phyloP scores from a whole-genome alignment of 2,113 vertebrate genomes.

The Deroptyus accipitrinus region DNA sequence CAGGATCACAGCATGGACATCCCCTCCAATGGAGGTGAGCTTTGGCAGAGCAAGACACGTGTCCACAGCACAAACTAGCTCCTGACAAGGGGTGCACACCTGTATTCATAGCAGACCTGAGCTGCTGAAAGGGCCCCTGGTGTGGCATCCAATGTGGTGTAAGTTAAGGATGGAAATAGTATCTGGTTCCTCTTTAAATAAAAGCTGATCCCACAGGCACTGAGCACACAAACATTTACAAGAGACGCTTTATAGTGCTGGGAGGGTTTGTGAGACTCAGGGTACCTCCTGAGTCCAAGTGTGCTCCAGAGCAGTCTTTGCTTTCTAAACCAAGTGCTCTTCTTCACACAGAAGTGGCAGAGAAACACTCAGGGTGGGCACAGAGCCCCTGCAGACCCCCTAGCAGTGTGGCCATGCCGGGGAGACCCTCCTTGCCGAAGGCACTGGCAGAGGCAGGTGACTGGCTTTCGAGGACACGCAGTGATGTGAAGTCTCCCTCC shows the following conservation, averaged over 20 bases:
- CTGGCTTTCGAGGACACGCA: not conserved
- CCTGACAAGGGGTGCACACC: not conserved
- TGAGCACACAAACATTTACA: not conserved
- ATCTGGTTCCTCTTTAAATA: not conserved
- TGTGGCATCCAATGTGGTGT: not conserved
- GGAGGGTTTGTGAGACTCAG: not conserved
- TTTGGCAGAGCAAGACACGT: accelerated
- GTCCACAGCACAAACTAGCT: accelerated
- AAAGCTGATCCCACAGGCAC: not conserved
- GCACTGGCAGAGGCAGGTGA: not conserved
- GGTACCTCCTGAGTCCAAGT: not conserved
- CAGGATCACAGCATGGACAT: not conserved
- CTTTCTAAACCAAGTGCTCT: not conserved
- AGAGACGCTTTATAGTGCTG: not conserved
- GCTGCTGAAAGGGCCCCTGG: not conserved
- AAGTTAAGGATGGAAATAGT: not conserved
- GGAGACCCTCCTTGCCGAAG: not conserved
- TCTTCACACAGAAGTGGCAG: not conserved
- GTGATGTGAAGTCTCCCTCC: not conserved
- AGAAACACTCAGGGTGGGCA: not conserved
- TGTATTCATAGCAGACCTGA: not conserved
- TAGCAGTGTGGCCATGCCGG: accelerated
- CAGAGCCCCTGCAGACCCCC: not conserved
- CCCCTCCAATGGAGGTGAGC: accelerated
- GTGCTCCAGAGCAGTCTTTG: not conserved